Base-by-base conservation (phyloP, 2,888 invertebrate species). In the Lycocerus yunnanus region DNA sequence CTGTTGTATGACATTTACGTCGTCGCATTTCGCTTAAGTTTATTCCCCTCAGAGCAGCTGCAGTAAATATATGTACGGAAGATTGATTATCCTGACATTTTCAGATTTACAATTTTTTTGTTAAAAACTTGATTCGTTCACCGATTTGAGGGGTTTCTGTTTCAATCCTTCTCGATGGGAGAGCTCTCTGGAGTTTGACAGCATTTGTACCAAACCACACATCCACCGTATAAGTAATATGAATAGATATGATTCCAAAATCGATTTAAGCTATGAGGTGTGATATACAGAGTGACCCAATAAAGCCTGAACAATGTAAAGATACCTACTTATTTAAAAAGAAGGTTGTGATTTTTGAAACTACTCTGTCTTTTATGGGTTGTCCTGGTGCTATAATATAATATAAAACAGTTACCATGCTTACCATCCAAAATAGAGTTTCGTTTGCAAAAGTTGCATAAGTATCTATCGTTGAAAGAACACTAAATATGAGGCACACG, bases 401-500 rank as follows among this genome's bases (percentile, higher is more conserved):
- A 43, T 27, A 27, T 27, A 43, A 43, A 43, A 43, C 5, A 43
- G 43, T n/a, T 43, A 43, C 43, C 43, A 69, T 75, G 88, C 90
- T 90, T 85, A 94, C 93, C 94, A 94, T 94, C 91, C 93, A 94
- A 88, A 93, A 94, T 78, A 94, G 89, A n/a, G 93, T 92, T 88
- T 92, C 93, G 85, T 93, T 93, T 80, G 94, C 93, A 85, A 93
- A 92, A 84, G 90, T 90, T 83, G 91, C 90, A 88, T 93, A 94
- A 82, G 92, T 90, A 79, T 94, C 94, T 85, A 95, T 94, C 78
- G 95, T 95, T 80, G 95, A 94, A 79, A 95, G 88, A 76, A 95
- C 95, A 86, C 94, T 94, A 89, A 95, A 93, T 88, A 95, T 94
- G 83, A 95, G 91, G 88, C 95, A 95, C 81, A 94, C 92, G 84